Evolutionary conservation across 2,113 vertebrate genomes (phyloP), one percentile per base, ranked within the genome.

Genomic region (Pionites leucogaster): DNA sequence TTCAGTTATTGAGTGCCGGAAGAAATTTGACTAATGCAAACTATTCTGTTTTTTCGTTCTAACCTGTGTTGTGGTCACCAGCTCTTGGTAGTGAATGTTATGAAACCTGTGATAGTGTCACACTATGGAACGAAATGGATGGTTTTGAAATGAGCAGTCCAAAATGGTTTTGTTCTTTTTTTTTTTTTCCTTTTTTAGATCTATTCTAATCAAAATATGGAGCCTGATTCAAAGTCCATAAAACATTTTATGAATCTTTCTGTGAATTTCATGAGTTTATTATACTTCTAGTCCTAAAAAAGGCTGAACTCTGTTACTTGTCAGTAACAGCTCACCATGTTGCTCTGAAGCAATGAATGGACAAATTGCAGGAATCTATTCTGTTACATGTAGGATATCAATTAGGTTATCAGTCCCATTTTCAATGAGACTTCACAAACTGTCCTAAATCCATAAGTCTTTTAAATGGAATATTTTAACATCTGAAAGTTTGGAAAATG

Each of bases 71-170:
- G 1, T 24, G 11, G 2, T 39, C 63, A 29, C 41, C 10, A 9
- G 16, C 17, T 42, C 47, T 68, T 68, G 25, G 4, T 71, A 27
- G 42, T 44, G 22, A 81, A 19, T 0, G 0, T 46, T 39, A 27
- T 2, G 1, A 31, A 59, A 14, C 81, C 59, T 31, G 4, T 39
- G 39, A 27, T 29, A 63, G 5, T 37, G 35, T 62, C 47, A 64
- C 16, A 9, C 29, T 29, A 10, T 81, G 7, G 13, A 60, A 13
- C 47, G 29, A 52, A 82, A 41, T 3, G 10, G 14, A 27, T 1
- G 0, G 7, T 86, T 89, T 76, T 0, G 1, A 44, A 81, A 27
- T 4, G 15, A 53, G 25, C 6, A 49, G 23, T 39, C 17, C 5
- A 8, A 75, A 64, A 63, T 37, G 1, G 0, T 71, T 82, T 80